These are phyloP conservation scores for Condylura cristata DNA, from an alignment of 2,113 vertebrate species.

Conservation along the genomic window DNA sequence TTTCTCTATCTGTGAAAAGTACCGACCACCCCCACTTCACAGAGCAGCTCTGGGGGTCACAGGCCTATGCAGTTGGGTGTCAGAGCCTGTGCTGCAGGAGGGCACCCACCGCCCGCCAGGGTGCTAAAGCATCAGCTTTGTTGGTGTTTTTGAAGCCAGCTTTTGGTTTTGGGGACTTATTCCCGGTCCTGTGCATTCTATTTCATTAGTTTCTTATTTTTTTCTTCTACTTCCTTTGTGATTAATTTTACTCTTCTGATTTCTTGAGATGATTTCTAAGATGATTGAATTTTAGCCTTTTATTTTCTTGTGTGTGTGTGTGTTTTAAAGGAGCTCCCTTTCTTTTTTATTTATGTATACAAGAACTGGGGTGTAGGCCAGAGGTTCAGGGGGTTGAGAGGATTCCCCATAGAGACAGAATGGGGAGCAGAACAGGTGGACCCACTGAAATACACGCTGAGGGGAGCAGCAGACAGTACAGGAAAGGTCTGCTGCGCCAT, in stretches of 20 bases:
- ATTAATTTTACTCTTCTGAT: not conserved
- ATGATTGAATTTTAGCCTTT: not conserved
- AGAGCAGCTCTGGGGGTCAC: not conserved
- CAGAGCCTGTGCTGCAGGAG: not conserved
- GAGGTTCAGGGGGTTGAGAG: too few relatives aligned
- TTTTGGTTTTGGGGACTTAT: not conserved
- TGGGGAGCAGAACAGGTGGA: too few relatives aligned
- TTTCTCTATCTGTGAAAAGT: not conserved
- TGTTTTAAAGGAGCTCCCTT: too few relatives aligned
- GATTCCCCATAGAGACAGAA: too few relatives aligned
- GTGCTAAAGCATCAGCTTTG: not conserved
- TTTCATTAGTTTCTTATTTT: constrained; percentile 5
- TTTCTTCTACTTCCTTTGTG: not conserved
- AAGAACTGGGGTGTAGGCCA: too few relatives aligned
- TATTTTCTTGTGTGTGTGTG: too few relatives aligned
- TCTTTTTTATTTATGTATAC: too few relatives aligned
- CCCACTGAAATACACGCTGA: too few relatives aligned
- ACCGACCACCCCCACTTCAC: too few relatives aligned
- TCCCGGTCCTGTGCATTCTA: not conserved
- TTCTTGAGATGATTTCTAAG: not conserved
- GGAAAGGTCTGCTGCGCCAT: too few relatives aligned
- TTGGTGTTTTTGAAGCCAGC: not conserved
- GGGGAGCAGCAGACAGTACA: too few relatives aligned
- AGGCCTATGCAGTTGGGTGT: not conserved
- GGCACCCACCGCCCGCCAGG: not conserved